Evolutionary conservation across 2,888 invertebrate species (phyloP).

Genomic region (Phlogophora meticulosa): DNA sequence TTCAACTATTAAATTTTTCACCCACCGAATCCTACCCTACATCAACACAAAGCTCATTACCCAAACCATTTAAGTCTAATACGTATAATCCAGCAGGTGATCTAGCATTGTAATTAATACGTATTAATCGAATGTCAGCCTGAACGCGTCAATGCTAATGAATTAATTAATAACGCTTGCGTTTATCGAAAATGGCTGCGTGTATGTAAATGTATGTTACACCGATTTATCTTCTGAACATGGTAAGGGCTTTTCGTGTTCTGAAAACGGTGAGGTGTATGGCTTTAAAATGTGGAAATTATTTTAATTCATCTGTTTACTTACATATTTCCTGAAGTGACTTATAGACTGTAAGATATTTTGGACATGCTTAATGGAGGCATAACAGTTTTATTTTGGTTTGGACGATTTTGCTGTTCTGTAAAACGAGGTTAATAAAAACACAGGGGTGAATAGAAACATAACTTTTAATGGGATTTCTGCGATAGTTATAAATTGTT

Average conservation of each 20-base stretch:
- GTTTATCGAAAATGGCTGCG: conserved; percentile 54
- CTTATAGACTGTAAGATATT: background rate
- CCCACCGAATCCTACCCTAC: background rate
- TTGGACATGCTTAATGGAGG: no score
- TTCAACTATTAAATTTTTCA: background rate
- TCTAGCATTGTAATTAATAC: conserved; percentile 60
- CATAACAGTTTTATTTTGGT: no score
- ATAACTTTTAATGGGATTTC: no score
- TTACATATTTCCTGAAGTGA: background rate
- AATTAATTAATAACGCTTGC: conserved; percentile 75
- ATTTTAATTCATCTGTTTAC: background rate
- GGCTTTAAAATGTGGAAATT: background rate
- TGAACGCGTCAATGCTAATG: conserved; percentile 74
- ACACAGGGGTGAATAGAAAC: no score
- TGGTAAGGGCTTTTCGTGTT: background rate
- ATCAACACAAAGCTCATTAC: conserved; percentile 24
- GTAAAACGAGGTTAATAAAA: no score
- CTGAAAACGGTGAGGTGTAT: background rate
- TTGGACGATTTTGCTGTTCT: no score
- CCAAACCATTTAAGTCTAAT: conserved; percentile 49
- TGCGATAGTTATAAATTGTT: no score
- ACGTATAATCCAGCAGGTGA: conserved; percentile 52
- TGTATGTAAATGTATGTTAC: conserved; percentile 20
- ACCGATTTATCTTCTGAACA: conserved; percentile 6
- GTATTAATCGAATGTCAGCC: conserved; percentile 63